Evolutionary conservation across 2,888 invertebrate genomes (phyloP).

Genomic region (Spatulosminthurus flaviceps): DNA sequence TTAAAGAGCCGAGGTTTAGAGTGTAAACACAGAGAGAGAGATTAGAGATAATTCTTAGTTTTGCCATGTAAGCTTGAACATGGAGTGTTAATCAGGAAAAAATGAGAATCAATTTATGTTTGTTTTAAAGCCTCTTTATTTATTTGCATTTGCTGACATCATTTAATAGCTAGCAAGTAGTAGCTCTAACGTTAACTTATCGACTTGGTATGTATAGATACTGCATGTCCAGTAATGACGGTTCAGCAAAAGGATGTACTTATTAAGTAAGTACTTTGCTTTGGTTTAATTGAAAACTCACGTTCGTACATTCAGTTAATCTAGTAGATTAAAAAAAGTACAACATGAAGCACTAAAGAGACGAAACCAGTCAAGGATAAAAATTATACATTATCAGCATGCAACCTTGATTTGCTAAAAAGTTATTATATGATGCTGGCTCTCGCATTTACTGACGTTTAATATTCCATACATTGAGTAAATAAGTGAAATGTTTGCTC

Average conservation of each 20-base stretch:
- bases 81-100: not conserved
- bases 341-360: not conserved
- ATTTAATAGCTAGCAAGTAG: not conserved
- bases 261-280: too few species aligned
- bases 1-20: not conserved
- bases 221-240: too few species aligned
- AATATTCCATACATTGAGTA: not conserved
- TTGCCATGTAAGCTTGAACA: not conserved
- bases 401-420: conserved; percentile 4
- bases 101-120: not conserved
- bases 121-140: not conserved
- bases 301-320: too few species aligned
- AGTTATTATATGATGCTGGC: not conserved
- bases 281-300: too few species aligned
- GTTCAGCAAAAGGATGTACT: not conserved
- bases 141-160: conserved; percentile 10
- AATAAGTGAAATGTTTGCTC: not conserved
- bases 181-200: too few species aligned
- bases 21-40: not conserved
- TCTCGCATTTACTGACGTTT: not conserved
- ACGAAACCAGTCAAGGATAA: conserved; percentile 9
- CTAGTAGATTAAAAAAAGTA: not conserved
- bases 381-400: not conserved
- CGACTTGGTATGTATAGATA: too few species aligned
- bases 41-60: not conserved